A percentile compares a stretch with the other conserved stretches of the same genome.
phyloP scores from a whole-genome alignment of 1,140 invertebrate genomes.

The Tachypleus tridentatus region DNA sequence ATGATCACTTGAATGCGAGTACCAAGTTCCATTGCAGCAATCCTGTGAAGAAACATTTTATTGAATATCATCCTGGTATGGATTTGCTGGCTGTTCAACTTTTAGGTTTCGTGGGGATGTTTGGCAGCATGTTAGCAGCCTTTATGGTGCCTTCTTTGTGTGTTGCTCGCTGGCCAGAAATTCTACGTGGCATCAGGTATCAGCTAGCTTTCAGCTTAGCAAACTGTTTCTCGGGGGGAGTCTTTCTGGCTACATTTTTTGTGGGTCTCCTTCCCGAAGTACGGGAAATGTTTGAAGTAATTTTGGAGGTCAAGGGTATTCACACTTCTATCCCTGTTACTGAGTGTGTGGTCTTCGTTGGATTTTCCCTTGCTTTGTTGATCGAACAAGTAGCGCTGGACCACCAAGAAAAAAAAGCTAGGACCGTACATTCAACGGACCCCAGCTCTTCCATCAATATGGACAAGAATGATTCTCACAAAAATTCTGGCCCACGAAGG shows the following conservation, averaged over 20 bases:
- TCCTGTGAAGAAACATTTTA: no score
- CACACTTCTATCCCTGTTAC: conserved; percentile 44
- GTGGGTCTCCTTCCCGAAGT: conserved; percentile 72
- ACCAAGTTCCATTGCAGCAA: no score
- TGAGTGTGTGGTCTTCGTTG: conserved; percentile 54
- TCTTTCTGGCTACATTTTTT: conserved; percentile 62
- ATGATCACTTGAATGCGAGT: no score
- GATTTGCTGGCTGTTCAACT: conserved; percentile 13
- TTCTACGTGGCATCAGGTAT: conserved; percentile 8
- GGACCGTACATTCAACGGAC: no score
- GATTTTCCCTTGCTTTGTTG: conserved; percentile 73
- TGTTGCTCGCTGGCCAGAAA: conserved; percentile 5
- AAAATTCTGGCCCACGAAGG: no score
- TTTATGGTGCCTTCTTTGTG: conserved; percentile 17
- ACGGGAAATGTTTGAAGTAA: conserved; percentile 37
- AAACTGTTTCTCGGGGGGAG: conserved; percentile 65
- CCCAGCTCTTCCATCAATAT: no score
- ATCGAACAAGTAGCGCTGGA: conserved; percentile 55
- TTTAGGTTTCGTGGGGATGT: conserved; percentile 5
- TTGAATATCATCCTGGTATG: neutral
- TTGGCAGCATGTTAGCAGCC: conserved; percentile 7
- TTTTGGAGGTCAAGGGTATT: conserved; percentile 14
- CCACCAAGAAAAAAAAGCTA: conserved; percentile 10
- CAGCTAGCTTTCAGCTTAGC: conserved; percentile 11
- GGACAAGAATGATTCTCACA: no score